These are phyloP conservation scores for Melanitta fusca DNA, from an alignment of 2,797 vertebrate genomes.

Conservation along the genomic window DNA sequence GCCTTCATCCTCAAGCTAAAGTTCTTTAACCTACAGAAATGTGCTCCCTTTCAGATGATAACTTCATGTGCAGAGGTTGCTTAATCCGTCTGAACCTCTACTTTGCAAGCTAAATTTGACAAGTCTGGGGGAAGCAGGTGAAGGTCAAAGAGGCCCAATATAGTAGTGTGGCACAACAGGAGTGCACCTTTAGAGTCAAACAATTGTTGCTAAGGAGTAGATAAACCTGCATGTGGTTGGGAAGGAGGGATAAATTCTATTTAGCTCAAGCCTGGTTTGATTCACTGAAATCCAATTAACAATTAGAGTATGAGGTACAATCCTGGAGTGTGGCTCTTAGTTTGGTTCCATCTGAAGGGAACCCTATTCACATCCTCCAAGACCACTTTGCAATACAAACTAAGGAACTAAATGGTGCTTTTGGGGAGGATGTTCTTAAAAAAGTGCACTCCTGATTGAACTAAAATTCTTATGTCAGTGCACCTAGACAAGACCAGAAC, in stretches of 20 bases:
- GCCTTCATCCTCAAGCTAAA: background rate
- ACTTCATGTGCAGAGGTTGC: background rate
- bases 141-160: background rate
- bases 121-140: background rate
- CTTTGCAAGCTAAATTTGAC: background rate
- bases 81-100: background rate
- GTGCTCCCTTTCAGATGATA: background rate
- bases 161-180: background rate
- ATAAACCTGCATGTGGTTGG: background rate
- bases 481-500: background rate
- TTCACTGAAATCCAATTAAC: background rate
- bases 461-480: fast-evolving
- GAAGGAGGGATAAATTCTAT: background rate
- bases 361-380: background rate
- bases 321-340: background rate
- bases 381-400: background rate
- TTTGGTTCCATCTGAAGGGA: background rate
- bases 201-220: background rate
- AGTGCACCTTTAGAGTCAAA: background rate
- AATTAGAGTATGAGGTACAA: background rate
- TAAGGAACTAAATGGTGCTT: background rate
- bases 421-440: background rate
- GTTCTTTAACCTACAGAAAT: background rate
- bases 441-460: background rate
- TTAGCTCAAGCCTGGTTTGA: background rate